These are phyloP conservation scores for Choloepus didactylus DNA, from an alignment of 2,797 vertebrate genomes.

Conservation along the genomic window DNA sequence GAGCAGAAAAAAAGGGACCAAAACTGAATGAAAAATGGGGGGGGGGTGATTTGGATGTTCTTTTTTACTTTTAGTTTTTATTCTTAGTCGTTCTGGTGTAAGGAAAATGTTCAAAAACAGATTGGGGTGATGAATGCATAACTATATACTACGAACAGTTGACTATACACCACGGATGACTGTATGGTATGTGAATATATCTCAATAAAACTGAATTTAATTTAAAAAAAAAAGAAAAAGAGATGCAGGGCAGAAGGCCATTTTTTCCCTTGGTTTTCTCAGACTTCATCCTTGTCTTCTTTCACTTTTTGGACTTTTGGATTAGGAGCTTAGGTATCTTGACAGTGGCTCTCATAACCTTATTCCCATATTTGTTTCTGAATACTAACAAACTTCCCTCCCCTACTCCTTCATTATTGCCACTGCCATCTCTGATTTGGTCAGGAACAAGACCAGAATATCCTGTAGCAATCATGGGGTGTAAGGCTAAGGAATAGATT, in stretches of 20 bases:
- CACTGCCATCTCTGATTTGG: background rate
- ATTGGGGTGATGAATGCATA: no score
- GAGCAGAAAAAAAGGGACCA: no score
- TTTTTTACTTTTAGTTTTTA: no score
- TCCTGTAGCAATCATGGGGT: background rate
- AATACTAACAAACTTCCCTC: background rate
- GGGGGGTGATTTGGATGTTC: no score
- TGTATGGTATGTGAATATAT: no score
- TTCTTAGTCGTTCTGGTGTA: no score
- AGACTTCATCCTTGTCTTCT: background rate
- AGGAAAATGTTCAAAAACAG: no score
- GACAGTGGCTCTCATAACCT: background rate
- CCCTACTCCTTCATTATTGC: background rate
- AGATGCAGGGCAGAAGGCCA: background rate
- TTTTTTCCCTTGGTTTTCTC: background rate
- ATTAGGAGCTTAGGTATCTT: background rate
- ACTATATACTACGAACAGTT: no score
- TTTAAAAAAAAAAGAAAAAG: no score
- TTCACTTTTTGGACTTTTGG: background rate
- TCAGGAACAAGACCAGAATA: background rate
- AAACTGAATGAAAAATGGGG: no score
- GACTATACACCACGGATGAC: no score
- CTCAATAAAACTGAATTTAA: no score
- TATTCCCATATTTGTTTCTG: background rate
- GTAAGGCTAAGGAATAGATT: background rate